Base-by-base conservation (phyloP, 2,113 vertebrate genomes). In the Cacatua alba region DNA sequence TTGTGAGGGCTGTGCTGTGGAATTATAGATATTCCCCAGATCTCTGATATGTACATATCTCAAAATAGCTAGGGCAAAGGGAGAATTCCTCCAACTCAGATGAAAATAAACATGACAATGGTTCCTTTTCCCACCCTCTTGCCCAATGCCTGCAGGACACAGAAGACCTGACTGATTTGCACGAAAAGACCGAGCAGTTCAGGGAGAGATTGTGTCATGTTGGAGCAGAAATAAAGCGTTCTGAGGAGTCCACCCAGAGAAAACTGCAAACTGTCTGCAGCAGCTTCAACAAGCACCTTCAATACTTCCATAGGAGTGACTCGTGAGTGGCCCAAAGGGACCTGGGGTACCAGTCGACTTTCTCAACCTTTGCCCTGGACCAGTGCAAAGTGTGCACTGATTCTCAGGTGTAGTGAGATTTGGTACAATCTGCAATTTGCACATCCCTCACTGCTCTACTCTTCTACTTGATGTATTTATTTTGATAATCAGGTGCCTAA, bases 161-260 rank as follows among this genome's bases (percentile, higher is more conserved):
- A 4, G 94, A 94, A 85, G 98, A 99, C 64, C 85, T 99, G 86
- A 95, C 93, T n/a, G 29, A 64, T 81, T 86, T 99, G 52, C 84
- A 98, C 92, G 95, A 98, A 74, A 88, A 98, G 49, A 97, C 93
- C 3, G 89, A 97, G 51, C 81, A 79, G 48, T 99, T 99, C 98
- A 98, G 92, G 86, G 91, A 94, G 25, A 91, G 96, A 59, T 16
- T 99, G 88, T 57, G 37, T 25, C 77, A 6, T 13, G 86, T 98
- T 90, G 93, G 97, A 79, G 55, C 93, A 70, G 97, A 97, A 39
- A 60, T 98, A 79, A 97, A 97, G 75, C 33, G 25, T 63, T 96
- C n/a, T 6, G 98, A 99, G 91, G 94, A 94, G 8, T 95, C 75
- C 69, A 97, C 97, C 86, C 92, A 26, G 59, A 90, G 98, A 37